Conservation (phyloP, 2,113 vertebrate genomes). For the Tachysurus vachellii region DNA sequence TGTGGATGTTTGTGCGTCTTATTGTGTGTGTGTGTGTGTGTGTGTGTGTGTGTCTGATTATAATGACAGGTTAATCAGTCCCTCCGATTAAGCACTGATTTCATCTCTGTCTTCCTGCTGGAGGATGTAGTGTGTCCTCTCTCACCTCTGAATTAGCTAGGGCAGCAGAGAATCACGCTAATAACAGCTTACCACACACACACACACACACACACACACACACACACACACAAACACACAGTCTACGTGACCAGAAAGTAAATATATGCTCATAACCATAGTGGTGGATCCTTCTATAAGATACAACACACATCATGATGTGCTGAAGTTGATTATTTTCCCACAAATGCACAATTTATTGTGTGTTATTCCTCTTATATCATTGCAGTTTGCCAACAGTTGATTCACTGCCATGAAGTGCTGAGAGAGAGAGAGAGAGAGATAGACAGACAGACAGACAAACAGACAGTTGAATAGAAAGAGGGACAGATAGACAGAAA, state of each 20-base stretch:
- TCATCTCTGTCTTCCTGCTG: constrained; percentile 50
- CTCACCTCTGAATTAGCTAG: constrained; percentile 47
- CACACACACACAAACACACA: neutral
- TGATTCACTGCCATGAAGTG: constrained; percentile 32
- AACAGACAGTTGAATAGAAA: neutral
- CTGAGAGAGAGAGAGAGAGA: neutral
- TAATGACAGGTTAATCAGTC: constrained; percentile 76
- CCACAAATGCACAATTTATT: neutral
- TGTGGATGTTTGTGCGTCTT: constrained; percentile 8
- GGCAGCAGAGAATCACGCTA: constrained; percentile 55
- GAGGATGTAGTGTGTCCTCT: constrained; percentile 57
- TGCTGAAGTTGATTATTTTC: no score
- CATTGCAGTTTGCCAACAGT: no score
- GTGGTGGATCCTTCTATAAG: neutral
- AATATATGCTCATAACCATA: neutral
- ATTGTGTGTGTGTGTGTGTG: constrained; percentile 55
- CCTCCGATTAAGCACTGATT: constrained; percentile 71
- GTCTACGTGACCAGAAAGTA: constrained; percentile 31
- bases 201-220: neutral
- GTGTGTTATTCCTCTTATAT: neutral
- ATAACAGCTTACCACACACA: constrained; percentile 61
- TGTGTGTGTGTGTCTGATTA: constrained; percentile 65
- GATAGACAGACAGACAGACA: neutral
- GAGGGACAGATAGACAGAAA: neutral
- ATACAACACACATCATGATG: neutral